A percentile compares a stretch with the other conserved stretches of the same genome.
Evolutionary conservation across 2,113 vertebrate genomes (phyloP).

Genomic region (Oryzias celebensis): DNA sequence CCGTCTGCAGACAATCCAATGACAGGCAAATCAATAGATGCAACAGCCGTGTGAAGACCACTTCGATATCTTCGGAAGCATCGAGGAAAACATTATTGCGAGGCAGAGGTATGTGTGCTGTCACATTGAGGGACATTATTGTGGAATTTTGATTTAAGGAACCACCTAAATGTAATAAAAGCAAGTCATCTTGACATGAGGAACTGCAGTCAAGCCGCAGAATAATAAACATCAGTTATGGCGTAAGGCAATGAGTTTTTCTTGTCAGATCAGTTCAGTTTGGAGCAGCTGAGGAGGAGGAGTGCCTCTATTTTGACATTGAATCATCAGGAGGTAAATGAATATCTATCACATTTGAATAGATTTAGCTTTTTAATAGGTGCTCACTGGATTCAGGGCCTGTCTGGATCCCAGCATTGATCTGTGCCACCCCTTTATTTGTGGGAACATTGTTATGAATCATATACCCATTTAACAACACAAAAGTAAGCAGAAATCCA

Average conservation of each 20-base stretch:
- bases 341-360: constrained; percentile 23
- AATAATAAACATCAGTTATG: constrained; percentile 11
- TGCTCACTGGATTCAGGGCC: background rate
- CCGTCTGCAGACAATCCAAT: constrained; percentile 34
- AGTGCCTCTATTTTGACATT: constrained; percentile 15
- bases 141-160: constrained; percentile 23
- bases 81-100: constrained; percentile 71
- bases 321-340: constrained; percentile 12
- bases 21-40: constrained; percentile 21
- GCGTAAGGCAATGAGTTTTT: constrained; percentile 6
- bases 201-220: constrained; percentile 3
- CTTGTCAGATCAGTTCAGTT: constrained; percentile 23
- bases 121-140: background rate
- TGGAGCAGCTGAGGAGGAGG: background rate
- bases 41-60: constrained; percentile 50
- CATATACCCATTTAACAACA: constrained; percentile 40
- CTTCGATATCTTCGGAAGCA: constrained; percentile 72
- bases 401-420: constrained; percentile 23
- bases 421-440: constrained; percentile 11
- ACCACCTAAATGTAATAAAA: constrained; percentile 21
- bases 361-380: background rate
- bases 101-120: constrained; percentile 49
- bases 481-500: constrained; percentile 40
- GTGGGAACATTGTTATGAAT: constrained; percentile 16
- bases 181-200: constrained; percentile 11